phyloP scores from a whole-genome alignment of 2,888 invertebrate genomes.

The Phengaris arion region DNA sequence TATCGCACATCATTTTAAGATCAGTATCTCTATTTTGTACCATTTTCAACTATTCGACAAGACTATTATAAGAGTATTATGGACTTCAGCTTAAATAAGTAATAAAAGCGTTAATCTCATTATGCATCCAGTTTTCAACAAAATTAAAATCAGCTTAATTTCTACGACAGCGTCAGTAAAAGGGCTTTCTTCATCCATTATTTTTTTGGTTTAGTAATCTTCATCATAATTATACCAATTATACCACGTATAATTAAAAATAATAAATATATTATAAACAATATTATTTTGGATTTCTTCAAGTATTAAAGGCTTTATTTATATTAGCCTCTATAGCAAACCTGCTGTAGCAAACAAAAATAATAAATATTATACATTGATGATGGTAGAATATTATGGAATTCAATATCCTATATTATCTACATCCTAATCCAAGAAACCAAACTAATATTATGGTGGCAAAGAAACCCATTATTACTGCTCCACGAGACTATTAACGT shows the following conservation, averaged over 20 bases:
- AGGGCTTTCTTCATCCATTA: too few relatives aligned
- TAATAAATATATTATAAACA: too few relatives aligned
- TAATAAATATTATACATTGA: background rate
- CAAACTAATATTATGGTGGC: background rate
- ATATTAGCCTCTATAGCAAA: too few relatives aligned
- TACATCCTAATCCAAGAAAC: background rate
- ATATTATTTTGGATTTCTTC: background rate
- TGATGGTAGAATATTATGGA: background rate
- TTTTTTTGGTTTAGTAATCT: too few relatives aligned
- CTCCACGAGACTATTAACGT: conserved; percentile 21
- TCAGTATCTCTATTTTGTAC: too few relatives aligned
- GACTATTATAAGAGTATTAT: background rate
- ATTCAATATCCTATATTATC: background rate
- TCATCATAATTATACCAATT: too few relatives aligned
- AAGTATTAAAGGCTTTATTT: too few relatives aligned
- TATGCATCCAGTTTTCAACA: background rate
- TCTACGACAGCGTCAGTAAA: too few relatives aligned
- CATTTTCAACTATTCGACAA: too few relatives aligned
- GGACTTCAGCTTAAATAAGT: background rate
- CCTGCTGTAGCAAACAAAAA: background rate
- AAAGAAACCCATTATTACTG: background rate
- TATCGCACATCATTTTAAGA: too few relatives aligned
- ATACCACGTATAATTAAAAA: too few relatives aligned
- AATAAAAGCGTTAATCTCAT: background rate
- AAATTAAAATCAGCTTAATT: background rate